Conservation (phyloP, 2,888 invertebrate species). For the Rutpela maculata region DNA sequence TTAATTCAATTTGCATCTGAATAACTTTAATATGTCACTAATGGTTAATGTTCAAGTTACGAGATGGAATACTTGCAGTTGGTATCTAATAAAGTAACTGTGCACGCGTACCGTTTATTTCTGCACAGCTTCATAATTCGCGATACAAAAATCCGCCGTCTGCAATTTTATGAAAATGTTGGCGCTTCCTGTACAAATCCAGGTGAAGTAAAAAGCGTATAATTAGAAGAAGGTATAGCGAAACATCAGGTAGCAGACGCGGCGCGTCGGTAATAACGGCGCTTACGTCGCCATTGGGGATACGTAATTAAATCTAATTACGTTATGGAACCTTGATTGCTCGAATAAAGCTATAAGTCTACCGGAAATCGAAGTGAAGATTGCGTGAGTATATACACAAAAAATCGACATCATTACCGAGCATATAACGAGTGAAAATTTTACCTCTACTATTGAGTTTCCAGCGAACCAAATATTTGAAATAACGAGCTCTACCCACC, state of each 20-base stretch:
- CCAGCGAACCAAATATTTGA: constrained; percentile 39
- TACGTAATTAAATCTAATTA: constrained; percentile 65
- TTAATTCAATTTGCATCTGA: too few species aligned
- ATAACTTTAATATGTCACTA: too few species aligned
- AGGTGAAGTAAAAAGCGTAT: constrained; percentile 19
- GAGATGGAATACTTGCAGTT: too few species aligned
- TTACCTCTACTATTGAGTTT: constrained; percentile 37
- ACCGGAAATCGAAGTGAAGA: constrained; percentile 69
- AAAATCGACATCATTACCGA: constrained; percentile 50
- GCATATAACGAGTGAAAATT: constrained; percentile 42
- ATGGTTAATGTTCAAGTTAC: too few species aligned
- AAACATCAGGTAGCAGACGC: constrained; percentile 47
- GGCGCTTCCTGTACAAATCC: constrained; percentile 36
- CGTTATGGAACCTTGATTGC: constrained; percentile 69
- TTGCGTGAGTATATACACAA: constrained; percentile 58
- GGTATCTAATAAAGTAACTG: too few species aligned
- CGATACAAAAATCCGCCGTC: not conserved
- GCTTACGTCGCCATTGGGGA: constrained; percentile 47
- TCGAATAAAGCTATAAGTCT: constrained; percentile 66
- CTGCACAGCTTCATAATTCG: not conserved
- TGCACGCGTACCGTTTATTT: too few species aligned
- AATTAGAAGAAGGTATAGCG: constrained; percentile 37
- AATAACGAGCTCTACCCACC: constrained; percentile 43
- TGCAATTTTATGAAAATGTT: constrained; percentile 18
- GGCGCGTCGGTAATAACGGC: constrained; percentile 41